Evolutionary conservation across 2,113 vertebrate species (phyloP).

Genomic region (Amblyopsis rosae): DNA sequence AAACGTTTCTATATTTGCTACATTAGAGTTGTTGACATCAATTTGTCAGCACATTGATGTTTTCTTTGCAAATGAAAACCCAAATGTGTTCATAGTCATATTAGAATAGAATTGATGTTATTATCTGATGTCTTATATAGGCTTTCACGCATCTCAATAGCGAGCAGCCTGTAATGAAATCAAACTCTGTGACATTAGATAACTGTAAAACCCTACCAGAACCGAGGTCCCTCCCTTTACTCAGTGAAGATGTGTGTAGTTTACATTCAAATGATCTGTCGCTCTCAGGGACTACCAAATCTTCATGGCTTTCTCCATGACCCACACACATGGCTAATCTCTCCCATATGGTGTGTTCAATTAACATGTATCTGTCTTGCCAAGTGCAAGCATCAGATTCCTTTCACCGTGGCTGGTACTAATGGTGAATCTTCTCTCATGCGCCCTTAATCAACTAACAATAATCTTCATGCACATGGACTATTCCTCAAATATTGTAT

Average conservation of each 20-base stretch:
- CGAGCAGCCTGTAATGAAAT: conserved; percentile 11
- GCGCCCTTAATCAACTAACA: conserved; percentile 75
- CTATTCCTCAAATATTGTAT: conserved; percentile 76
- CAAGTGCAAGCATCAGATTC: conserved; percentile 55
- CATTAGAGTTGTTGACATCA: too few species aligned
- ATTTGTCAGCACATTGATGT: too few species aligned
- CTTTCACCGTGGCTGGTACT: conserved; percentile 73
- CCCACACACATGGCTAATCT: conserved; percentile 68
- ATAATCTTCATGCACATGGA: conserved; percentile 83
- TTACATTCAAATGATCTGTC: conserved; percentile 59
- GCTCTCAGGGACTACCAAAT: conserved; percentile 60
- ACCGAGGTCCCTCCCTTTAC: conserved; percentile 2
- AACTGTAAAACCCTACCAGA: conserved; percentile 36
- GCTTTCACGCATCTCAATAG: background rate
- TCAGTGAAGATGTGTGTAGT: conserved; percentile 27
- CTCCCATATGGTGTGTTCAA: conserved; percentile 76
- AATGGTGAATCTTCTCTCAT: conserved; percentile 70
- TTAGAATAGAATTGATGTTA: too few species aligned
- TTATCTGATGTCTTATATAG: too few species aligned
- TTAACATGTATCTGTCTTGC: conserved; percentile 66
- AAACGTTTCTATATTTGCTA: too few species aligned
- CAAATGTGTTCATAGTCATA: too few species aligned
- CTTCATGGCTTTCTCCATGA: conserved; percentile 67
- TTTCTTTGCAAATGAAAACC: too few species aligned
- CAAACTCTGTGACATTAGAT: conserved; percentile 31